Evolutionary conservation across 2,888 invertebrate genomes (phyloP), one percentile per base, ranked within the genome.

Genomic region (Drymonia ruficornis): DNA sequence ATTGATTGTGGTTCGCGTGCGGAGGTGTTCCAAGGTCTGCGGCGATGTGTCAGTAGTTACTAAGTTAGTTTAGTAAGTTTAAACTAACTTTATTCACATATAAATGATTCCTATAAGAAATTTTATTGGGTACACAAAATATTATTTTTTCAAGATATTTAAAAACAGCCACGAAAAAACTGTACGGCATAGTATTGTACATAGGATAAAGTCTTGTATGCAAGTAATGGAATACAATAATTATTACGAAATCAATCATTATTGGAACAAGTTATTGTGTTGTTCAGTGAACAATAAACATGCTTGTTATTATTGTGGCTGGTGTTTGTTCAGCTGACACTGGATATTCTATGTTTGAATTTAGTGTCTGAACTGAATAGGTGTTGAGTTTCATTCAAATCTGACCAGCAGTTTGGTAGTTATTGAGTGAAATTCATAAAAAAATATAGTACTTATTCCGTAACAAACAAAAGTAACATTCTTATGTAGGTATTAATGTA

Each of bases 11-110:
- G 52, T 53, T 59, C 58, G 62, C 64, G 67, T 68, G 59, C 31
- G 56, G 36, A 59, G 43, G 52, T 42, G 15, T 56, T 44, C 48
- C 70, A 68, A 74, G 67, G 68, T 53, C 58, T 55, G 50, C 28
- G 19, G 49, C 34, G 44, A 48, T 55, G 53, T 49, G 46, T 56
- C 40, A 48, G 11, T 34, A 5, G 12, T 47, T 47, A 7, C 18
- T 47, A 23, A n/a, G 9, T 42, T 16, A 9, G 18, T 16, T 7
- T 4, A 18, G 1, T 3, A 16, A 18, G 18, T 16, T n/a, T 5
- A 5, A 36, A 36, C 36, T 36, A 13, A n/a, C n/a, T 36, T n/a
- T 36, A 6, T 5, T 36, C 36, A 36, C n/a, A n/a, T 13, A 5
- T 4, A 36, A 36, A 13, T 5, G 1, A 13, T 11, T 36, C 36